Conservation (phyloP, 2,113 vertebrate species). For the Sarotherodon lohbergeri region DNA sequence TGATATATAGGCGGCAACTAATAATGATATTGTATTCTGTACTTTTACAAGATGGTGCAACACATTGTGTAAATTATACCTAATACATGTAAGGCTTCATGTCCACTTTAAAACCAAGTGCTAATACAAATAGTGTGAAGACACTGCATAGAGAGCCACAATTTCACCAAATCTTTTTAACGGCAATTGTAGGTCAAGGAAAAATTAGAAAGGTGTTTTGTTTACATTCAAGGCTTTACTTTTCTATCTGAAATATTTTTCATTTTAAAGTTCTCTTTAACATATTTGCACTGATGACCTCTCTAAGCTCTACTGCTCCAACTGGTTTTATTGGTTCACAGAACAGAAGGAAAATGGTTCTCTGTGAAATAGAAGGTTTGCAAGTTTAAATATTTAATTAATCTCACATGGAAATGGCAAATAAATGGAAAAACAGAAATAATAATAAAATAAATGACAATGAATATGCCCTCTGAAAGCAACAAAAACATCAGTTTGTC, state of each 20-base stretch:
- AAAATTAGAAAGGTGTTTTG: neutral
- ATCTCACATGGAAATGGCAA: neutral
- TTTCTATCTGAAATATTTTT: neutral
- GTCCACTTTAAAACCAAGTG: too few species aligned
- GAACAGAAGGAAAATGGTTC: neutral
- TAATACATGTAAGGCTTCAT: too few species aligned
- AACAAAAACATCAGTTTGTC: too few species aligned
- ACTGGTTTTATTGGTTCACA: neutral
- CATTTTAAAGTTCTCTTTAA: neutral
- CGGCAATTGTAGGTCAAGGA: neutral
- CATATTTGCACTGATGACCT: neutral
- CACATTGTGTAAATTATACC: too few species aligned
- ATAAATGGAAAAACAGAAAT: too few species aligned
- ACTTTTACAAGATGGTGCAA: too few species aligned
- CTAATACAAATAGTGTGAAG: neutral
- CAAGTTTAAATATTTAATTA: neutral
- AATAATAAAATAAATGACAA: too few species aligned
- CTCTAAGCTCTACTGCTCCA: neutral
- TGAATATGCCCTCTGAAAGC: too few species aligned
- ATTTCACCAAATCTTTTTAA: neutral
- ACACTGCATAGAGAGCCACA: neutral
- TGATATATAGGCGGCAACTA: too few species aligned
- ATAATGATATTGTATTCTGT: too few species aligned
- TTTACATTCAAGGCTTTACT: neutral
- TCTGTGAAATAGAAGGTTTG: neutral